Conservation (phyloP, 2,797 vertebrate genomes). For the Dendrocincla tyrannina region DNA sequence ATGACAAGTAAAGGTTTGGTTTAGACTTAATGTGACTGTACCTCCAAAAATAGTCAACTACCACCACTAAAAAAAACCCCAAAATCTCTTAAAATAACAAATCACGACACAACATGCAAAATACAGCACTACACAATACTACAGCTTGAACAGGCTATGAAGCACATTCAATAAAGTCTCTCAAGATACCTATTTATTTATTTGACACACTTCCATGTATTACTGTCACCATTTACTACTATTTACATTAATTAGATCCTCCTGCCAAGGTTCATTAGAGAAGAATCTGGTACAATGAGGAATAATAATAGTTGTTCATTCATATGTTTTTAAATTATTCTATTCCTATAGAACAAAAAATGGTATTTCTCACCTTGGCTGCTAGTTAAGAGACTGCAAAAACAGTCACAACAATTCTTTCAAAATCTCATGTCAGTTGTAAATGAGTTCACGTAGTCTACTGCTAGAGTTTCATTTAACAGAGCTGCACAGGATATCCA, state of each 20-base stretch:
- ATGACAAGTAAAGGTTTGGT: background rate
- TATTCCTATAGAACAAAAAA: conserved; percentile 25
- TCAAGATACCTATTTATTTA: conserved; percentile 15
- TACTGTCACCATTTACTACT: conserved; percentile 38
- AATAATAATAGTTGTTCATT: conserved; percentile 70
- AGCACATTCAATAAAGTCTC: background rate
- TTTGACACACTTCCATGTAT: conserved; percentile 37
- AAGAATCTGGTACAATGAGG: conserved; percentile 56
- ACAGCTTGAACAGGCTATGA: conserved; percentile 1
- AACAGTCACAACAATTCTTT: background rate
- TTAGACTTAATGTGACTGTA: background rate
- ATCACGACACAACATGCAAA: background rate
- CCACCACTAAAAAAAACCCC: background rate
- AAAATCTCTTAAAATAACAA: conserved; percentile 8
- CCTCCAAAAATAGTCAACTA: background rate
- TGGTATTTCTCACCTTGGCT: background rate
- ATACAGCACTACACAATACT: background rate
- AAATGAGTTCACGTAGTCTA: background rate
- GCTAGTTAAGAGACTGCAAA: background rate
- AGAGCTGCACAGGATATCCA: background rate
- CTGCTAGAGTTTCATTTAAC: background rate
- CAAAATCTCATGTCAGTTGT: background rate
- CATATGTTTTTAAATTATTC: conserved; percentile 51
- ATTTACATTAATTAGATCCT: conserved; percentile 64
- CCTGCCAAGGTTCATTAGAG: conserved; percentile 63